phyloP scores from a whole-genome alignment of 2,888 invertebrate genomes.

The Phyllotreta cruciferae region DNA sequence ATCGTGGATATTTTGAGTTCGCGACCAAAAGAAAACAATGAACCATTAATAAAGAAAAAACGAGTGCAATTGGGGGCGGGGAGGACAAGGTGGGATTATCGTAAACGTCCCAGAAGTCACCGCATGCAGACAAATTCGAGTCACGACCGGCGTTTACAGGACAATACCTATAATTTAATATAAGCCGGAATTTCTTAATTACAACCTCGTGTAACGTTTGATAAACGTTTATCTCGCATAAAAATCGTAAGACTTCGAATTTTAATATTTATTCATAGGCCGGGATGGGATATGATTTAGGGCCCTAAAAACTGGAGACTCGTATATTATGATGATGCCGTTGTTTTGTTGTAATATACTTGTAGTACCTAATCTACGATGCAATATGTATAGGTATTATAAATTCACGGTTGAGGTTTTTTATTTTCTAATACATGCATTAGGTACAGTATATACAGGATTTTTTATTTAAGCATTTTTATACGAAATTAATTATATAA shows the following conservation, averaged over 20 bases:
- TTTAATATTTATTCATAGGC: constrained; percentile 39
- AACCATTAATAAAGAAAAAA: constrained; percentile 9
- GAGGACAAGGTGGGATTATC: constrained; percentile 11
- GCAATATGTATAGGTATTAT: constrained; percentile 19
- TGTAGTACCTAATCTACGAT: constrained; percentile 12
- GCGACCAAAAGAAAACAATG: constrained; percentile 16
- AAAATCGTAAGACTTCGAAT: constrained; percentile 36
- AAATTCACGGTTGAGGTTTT: constrained; percentile 23
- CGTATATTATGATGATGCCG: constrained; percentile 21
- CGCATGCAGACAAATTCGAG: constrained; percentile 28
- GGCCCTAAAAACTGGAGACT: constrained; percentile 10
- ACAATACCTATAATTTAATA: constrained; percentile 38
- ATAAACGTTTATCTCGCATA: constrained; percentile 36
- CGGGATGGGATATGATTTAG: constrained; percentile 29
- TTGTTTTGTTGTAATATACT: too few species aligned
- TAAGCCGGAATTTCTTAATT: constrained; percentile 36
- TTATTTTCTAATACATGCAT: constrained; percentile 7
- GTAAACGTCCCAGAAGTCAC: constrained; percentile 28
- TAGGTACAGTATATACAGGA: too few species aligned
- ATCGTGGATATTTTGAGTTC: neutral
- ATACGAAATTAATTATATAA: too few species aligned
- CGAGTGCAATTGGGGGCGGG: constrained; percentile 9
- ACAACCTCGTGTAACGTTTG: constrained; percentile 34
- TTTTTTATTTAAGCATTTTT: too few species aligned
- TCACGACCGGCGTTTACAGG: constrained; percentile 23